These are phyloP conservation scores for Rutpela maculata DNA, from an alignment of 2,888 invertebrate genomes.

Conservation along the genomic window DNA sequence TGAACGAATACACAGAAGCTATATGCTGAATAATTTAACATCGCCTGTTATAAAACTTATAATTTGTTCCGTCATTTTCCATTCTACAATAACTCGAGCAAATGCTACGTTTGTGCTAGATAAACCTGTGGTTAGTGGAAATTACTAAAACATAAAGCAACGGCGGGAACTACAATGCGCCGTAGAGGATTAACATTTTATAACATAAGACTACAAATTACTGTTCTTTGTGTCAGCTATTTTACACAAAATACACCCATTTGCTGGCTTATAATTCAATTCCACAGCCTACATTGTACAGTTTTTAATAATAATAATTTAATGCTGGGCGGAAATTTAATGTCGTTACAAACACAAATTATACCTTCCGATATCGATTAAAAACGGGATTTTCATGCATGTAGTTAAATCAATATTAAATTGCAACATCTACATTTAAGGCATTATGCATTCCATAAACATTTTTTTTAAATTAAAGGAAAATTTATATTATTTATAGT, in stretches of 20 bases:
- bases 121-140: slow-evolving; percentile 45
- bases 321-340: slow-evolving; percentile 22
- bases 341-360: slow-evolving; percentile 31
- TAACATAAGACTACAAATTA: slow-evolving; percentile 45
- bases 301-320: slow-evolving; percentile 34
- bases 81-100: slow-evolving; percentile 28
- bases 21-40: slow-evolving; percentile 28
- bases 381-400: slow-evolving; percentile 14
- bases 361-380: slow-evolving; percentile 27
- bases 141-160: slow-evolving; percentile 45
- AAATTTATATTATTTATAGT: slow-evolving; percentile 32
- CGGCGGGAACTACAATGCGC: slow-evolving; percentile 40
- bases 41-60: slow-evolving; percentile 34
- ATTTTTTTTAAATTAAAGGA: not conserved
- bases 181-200: slow-evolving; percentile 45
- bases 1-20: slow-evolving; percentile 23
- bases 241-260: slow-evolving; percentile 40
- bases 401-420: slow-evolving; percentile 12
- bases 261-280: slow-evolving; percentile 36
- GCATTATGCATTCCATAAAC: too few species aligned
- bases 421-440: not conserved
- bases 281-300: slow-evolving; percentile 35
- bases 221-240: slow-evolving; percentile 36
- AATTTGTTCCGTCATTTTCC: slow-evolving; percentile 38
- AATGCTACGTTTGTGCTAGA: slow-evolving; percentile 43